Conservation (phyloP, 2,113 vertebrate genomes). For the Fulmarus glacialis region DNA sequence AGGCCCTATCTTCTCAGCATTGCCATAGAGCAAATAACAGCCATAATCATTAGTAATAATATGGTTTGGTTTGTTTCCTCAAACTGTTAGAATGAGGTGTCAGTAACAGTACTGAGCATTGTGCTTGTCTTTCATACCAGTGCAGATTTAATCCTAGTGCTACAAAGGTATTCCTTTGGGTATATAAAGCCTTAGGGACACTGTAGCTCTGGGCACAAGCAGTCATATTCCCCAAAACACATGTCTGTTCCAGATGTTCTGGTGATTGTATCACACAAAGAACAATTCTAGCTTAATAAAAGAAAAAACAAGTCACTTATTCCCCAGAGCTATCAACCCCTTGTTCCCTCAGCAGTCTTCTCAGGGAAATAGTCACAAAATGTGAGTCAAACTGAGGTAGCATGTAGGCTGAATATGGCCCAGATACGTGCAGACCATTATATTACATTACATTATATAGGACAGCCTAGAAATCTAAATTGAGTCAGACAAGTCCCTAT, state of each 20-base stretch:
- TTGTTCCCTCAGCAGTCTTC: background rate
- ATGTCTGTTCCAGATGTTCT: background rate
- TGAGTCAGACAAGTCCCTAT: background rate
- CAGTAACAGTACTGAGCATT: background rate
- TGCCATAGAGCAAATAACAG: background rate
- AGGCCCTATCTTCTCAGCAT: background rate
- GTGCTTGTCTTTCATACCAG: background rate
- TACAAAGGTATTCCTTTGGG: background rate
- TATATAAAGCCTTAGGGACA: background rate
- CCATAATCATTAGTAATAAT: background rate
- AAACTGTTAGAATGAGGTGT: background rate
- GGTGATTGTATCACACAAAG: background rate
- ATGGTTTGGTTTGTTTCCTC: background rate
- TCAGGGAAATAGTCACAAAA: background rate
- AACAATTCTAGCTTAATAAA: background rate
- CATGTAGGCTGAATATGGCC: background rate
- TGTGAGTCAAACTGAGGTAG: background rate
- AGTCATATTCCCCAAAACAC: background rate
- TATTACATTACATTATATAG: background rate
- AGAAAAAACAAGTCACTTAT: background rate
- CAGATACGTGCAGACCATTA: background rate
- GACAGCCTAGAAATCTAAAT: background rate
- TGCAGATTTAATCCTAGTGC: background rate
- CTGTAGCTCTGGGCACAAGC: background rate
- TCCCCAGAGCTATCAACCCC: background rate